phyloP scores from a whole-genome alignment of 2,888 invertebrate genomes.

The Ormyrus nitidulus region DNA sequence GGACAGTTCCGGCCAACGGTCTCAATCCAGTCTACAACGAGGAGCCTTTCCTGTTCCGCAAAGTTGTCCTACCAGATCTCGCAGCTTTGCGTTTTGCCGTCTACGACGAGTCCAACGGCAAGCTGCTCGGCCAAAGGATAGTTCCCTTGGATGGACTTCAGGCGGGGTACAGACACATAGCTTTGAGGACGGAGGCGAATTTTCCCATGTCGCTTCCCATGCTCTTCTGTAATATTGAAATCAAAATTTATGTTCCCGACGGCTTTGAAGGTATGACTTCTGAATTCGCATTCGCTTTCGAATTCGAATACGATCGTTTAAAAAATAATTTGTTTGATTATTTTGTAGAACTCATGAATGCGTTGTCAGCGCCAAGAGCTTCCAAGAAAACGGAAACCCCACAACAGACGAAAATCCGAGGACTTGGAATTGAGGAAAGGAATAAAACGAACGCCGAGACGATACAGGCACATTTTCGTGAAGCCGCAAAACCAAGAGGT shows the following conservation, averaged over 20 bases:
- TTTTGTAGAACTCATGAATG: conserved; percentile 94
- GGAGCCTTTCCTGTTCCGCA: conserved; percentile 97
- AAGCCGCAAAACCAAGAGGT: conserved; percentile 71
- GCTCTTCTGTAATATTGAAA: conserved; percentile 98
- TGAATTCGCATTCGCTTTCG: background rate
- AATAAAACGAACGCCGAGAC: conserved; percentile 73
- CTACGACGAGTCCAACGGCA: conserved; percentile 95
- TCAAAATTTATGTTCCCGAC: conserved; percentile 99
- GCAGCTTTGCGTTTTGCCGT: conserved; percentile 98
- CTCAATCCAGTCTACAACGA: conserved; percentile 99
- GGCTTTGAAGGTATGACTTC: conserved; percentile 90
- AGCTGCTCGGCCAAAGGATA: conserved; percentile 96
- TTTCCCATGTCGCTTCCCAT: conserved; percentile 99
- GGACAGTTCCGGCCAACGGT: conserved; percentile 97
- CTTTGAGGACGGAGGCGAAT: conserved; percentile 97
- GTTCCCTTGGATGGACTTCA: conserved; percentile 98
- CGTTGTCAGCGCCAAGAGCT: conserved; percentile 94
- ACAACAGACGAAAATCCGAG: conserved; percentile 90
- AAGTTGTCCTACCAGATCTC: conserved; percentile 98
- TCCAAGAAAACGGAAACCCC: conserved; percentile 66
- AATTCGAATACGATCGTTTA: background rate
- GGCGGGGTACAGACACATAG: conserved; percentile 98
- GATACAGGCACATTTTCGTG: conserved; percentile 65
- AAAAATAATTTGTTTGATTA: conserved; percentile 7
- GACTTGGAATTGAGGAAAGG: conserved; percentile 93